A percentile compares a stretch with the other conserved stretches of the same genome.
These are phyloP conservation scores for Proteles cristata DNA, from an alignment of 2,113 vertebrate species.

Conservation along the genomic window DNA sequence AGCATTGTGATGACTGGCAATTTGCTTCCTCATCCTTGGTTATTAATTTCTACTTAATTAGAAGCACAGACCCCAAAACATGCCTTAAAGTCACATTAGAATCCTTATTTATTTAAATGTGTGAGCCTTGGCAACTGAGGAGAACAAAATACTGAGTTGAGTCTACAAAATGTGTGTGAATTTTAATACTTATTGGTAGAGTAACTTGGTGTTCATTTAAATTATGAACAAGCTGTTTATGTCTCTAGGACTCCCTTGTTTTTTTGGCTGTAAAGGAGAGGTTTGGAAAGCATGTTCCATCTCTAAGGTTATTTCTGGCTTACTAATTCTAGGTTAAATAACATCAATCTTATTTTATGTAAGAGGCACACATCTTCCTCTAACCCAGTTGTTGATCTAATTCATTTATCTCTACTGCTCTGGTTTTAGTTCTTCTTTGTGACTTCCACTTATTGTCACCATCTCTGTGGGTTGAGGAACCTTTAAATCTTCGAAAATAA, in stretches of 20 bases:
- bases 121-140: not conserved
- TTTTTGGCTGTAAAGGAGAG: not conserved
- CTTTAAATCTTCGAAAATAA: constrained; percentile 54
- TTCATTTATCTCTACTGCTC: constrained; percentile 8
- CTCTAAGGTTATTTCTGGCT: constrained; percentile 4
- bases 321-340: constrained; percentile 15
- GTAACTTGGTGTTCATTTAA: not conserved
- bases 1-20: not conserved
- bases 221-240: not conserved
- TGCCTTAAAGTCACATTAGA: not conserved
- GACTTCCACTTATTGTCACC: not conserved
- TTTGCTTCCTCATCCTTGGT: not conserved
- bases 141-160: constrained; percentile 2
- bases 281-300: not conserved
- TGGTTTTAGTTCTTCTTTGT: constrained; percentile 10
- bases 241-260: not conserved
- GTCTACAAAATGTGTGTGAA: not conserved
- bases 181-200: constrained; percentile 37
- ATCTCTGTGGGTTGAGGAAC: not conserved
- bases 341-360: not conserved
- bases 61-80: not conserved
- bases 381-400: not conserved
- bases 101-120: constrained; percentile 5
- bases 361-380: not conserved
- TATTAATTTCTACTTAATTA: constrained; percentile 63